Conservation (phyloP, 30 jellyfish, hydroid and myxozoan genomes). For the Aurelia coerulea region DNA sequence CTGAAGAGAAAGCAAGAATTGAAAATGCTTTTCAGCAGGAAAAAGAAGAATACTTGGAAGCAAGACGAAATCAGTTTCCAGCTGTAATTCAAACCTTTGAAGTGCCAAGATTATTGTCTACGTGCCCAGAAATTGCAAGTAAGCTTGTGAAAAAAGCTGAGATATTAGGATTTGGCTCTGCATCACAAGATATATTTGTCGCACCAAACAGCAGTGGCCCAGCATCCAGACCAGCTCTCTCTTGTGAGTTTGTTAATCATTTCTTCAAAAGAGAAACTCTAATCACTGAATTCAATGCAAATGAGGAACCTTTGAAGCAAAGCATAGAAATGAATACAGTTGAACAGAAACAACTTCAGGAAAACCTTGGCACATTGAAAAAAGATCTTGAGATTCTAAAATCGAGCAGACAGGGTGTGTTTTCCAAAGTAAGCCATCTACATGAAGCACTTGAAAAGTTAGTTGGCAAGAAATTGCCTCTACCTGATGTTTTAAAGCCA, state of each 20-base stretch:
- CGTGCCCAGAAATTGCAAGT: constrained; percentile 90
- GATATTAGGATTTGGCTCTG: constrained; percentile 61
- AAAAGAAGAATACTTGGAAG: constrained; percentile 55
- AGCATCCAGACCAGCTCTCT: constrained; percentile 61
- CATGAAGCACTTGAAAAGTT: constrained; percentile 51
- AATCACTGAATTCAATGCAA: constrained; percentile 29
- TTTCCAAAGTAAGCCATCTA: constrained; percentile 12
- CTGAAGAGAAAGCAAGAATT: constrained; percentile 70
- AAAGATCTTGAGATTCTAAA: constrained; percentile 37
- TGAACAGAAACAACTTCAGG: constrained; percentile 65
- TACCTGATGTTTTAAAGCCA: constrained; percentile 66
- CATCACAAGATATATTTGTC: constrained; percentile 13
- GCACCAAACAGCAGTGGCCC: constrained; percentile 18
- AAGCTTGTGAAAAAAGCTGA: constrained; percentile 82
- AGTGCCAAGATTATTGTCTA: constrained; percentile 76
- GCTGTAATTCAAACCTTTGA: constrained; percentile 30
- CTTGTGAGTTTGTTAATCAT: constrained; percentile 85
- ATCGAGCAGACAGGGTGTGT: constrained; percentile 37
- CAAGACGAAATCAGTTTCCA: constrained; percentile 31
- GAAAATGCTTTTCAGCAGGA: constrained; percentile 64
- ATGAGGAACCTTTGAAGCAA: constrained; percentile 58
- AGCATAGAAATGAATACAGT: constrained; percentile 24
- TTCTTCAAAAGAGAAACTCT: constrained; percentile 87
- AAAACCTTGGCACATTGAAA: constrained; percentile 32
- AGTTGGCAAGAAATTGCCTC: constrained; percentile 31